Base-by-base conservation (phyloP, 2,797 vertebrate species). In the Merluccius polli region DNA sequence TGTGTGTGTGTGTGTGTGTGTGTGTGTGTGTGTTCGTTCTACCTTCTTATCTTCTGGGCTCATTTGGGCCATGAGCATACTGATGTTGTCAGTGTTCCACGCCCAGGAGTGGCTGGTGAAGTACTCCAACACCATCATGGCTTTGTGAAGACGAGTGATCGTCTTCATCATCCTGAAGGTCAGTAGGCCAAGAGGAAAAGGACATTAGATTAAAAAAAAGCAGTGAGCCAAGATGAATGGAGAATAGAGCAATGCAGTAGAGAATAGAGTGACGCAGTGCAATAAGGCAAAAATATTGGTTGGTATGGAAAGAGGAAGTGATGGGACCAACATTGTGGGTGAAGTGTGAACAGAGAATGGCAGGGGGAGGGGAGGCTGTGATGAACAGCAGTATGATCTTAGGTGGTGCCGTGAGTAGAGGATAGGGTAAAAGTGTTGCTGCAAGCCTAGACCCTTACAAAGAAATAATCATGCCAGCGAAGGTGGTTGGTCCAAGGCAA, bases 41-140 rank as follows among this genome's bases (percentile, higher is more conserved):
- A 95, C 98, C 95, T 97, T 99, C 92, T 94, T 98, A 84, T 99
- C 98, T 82, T 99, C 96, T 0, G 95, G 88, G 80, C 89, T 95
- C 82, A 99, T 93, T 80, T 98, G 95, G 86, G 91, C 93, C 91
- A 98, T 94, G 73, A 99, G 93, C 97, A 97, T 97, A 87, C 93
- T 90, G 71, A 98, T 79, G 84, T 99, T 99, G 86, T 99, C 97
- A 0, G 94, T 98, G 93, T 92, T 97, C 98, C 98, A 99, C 81
- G 94, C 95, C 98, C 98, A 99, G 74, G 98, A 98, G 91, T 98
- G 95, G 90, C 95, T 98, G 89, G 98, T 98, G 85, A 99, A 99
- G 87, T 99, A 99, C 87, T 99, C 98, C 90, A 99, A 88, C 5
- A 98, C 93, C 94, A 99, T 87, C 98, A 98, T 95, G 91, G 96